phyloP scores from a whole-genome alignment of 2,113 vertebrate genomes.

The Tinamus guttatus region DNA sequence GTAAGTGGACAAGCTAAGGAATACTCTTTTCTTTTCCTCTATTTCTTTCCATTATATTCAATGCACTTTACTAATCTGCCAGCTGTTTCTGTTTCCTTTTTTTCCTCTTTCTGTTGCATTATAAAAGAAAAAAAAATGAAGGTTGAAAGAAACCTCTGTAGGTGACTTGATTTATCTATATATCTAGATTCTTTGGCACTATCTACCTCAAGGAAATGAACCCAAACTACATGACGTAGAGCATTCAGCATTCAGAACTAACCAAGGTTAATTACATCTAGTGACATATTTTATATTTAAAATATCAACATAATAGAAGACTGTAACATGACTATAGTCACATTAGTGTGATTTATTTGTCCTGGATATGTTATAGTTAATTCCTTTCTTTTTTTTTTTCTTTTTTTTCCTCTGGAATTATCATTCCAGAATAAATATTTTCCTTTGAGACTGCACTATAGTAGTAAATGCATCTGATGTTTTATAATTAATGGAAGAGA shows the following conservation, averaged over 20 bases:
- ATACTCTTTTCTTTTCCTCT: neutral
- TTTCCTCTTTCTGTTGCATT: neutral
- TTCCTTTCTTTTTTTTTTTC: neutral
- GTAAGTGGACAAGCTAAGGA: conserved; percentile 70
- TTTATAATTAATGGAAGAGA: neutral
- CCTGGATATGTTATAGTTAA: neutral
- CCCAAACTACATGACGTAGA: neutral
- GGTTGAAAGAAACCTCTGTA: neutral
- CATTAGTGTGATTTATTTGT: neutral
- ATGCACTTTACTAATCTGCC: neutral
- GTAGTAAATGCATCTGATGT: neutral
- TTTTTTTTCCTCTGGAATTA: neutral
- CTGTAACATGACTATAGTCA: neutral
- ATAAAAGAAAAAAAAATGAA: neutral
- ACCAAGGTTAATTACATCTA: neutral
- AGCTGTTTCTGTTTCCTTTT: neutral
- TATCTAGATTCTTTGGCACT: neutral
- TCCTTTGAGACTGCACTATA: neutral
- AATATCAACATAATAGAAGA: neutral
- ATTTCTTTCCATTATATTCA: rapidly evolving
- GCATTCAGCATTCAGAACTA: neutral
- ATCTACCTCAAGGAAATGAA: neutral
- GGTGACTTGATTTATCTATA: neutral
- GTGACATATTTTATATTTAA: neutral
- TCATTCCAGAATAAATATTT: neutral